Percentiles rank a stretch among this genome's conserved stretches.
These are phyloP conservation scores for Samia ricini DNA, from an alignment of 1,140 invertebrate species.

Conservation along the genomic window DNA sequence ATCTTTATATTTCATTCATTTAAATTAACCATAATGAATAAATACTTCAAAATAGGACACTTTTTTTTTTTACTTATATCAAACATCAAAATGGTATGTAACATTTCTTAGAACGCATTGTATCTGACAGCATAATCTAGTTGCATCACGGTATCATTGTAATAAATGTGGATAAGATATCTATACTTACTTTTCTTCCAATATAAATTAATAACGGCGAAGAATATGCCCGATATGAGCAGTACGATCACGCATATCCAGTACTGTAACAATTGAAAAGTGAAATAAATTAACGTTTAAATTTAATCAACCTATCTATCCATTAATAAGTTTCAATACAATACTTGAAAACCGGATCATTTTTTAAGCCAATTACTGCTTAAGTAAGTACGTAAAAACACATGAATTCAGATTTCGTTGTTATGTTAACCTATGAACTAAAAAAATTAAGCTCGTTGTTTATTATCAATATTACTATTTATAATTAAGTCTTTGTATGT, in stretches of 20 bases:
- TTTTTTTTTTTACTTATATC: neutral
- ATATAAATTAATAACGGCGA: conserved; percentile 85
- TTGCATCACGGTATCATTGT: conserved; percentile 1
- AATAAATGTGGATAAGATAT: conserved; percentile 16
- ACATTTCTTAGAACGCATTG: neutral
- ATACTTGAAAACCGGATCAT: too few species aligned
- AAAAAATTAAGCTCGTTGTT: too few species aligned
- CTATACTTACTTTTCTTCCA: conserved; percentile 83
- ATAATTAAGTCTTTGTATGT: too few species aligned
- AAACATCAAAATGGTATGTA: neutral
- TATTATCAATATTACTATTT: too few species aligned
- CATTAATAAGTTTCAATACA: neutral
- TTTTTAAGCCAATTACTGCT: too few species aligned
- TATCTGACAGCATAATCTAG: conserved; percentile 4
- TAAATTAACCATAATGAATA: neutral
- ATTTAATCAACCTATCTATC: neutral
- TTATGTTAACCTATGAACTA: too few species aligned
- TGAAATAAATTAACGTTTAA: too few species aligned
- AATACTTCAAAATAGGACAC: neutral
- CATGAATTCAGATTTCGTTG: too few species aligned
- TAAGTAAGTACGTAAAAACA: too few species aligned
- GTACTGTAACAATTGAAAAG: conserved; percentile 65
- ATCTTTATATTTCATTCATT: neutral
- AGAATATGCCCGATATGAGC: conserved; percentile 82
- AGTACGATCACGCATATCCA: conserved; percentile 85